Evolutionary conservation across 2,113 vertebrate genomes (phyloP).

Genomic region (Cebidichthys violaceus): DNA sequence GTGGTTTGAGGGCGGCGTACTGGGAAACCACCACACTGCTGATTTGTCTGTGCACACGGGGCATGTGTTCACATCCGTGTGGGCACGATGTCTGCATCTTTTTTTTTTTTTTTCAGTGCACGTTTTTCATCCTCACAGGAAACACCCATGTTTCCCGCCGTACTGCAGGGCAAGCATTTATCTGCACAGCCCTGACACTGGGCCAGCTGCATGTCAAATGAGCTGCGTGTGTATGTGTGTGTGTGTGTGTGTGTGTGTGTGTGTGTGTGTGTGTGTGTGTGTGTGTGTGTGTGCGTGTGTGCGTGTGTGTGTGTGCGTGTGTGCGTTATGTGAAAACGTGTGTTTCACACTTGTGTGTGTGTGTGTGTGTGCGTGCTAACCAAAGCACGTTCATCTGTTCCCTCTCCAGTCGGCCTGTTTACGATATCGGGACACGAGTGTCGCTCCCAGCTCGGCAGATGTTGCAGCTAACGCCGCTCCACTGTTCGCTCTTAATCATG

Average conservation of each 20-base stretch:
- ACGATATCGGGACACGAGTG: conserved; percentile 42
- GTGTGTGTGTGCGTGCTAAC: background rate
- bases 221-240: conserved; percentile 18
- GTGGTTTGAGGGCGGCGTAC: background rate
- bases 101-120: conserved; percentile 1
- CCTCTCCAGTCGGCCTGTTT: conserved; percentile 38
- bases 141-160: conserved; percentile 14
- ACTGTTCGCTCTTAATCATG: conserved; percentile 72
- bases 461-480: conserved; percentile 53
- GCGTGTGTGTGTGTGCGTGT: conserved; percentile 24
- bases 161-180: conserved; percentile 59
- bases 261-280: conserved; percentile 15
- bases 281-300: conserved; percentile 9
- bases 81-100: background rate
- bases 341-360: conserved; percentile 6
- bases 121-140: conserved; percentile 7
- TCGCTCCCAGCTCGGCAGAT: conserved; percentile 62
- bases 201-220: conserved; percentile 67
- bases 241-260: conserved; percentile 27
- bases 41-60: background rate
- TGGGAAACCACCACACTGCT: background rate
- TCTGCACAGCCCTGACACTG: conserved; percentile 51
- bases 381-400: conserved; percentile 48
- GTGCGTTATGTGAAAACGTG: conserved; percentile 30
- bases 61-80: background rate